A percentile compares a stretch with the other conserved stretches of the same genome.
Conservation (phyloP, 2,113 vertebrate genomes). For the Jaculus jaculus region DNA sequence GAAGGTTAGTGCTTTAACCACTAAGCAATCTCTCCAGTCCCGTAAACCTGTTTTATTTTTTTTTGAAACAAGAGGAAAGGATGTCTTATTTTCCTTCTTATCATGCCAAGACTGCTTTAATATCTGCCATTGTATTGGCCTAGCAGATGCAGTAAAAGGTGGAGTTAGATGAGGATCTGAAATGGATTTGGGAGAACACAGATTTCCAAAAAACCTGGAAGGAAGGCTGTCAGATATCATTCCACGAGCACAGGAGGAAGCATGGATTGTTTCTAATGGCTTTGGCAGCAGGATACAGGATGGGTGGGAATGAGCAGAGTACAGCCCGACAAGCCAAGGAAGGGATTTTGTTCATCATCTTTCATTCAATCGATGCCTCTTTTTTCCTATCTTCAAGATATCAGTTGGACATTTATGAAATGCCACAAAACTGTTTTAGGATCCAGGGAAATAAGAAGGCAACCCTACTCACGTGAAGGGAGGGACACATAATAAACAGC, state of each 20-base stretch:
- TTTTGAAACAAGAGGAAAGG: background rate
- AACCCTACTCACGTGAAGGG: background rate
- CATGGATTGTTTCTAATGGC: background rate
- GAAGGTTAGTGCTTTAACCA: too few relatives aligned
- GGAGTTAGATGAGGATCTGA: background rate
- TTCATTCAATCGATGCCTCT: background rate
- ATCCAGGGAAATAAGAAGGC: background rate
- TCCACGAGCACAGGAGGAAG: too few relatives aligned
- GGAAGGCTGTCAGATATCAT: background rate
- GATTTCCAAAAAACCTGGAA: background rate
- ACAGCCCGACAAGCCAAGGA: background rate
- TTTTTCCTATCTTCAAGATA: background rate
- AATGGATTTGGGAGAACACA: constrained; percentile 9
- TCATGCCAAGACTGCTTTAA: background rate
- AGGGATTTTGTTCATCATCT: background rate
- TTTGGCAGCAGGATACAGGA: background rate
- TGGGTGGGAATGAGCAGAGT: background rate
- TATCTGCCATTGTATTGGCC: background rate
- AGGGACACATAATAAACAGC: background rate
- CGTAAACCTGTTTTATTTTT: too few relatives aligned
- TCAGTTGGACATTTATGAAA: background rate
- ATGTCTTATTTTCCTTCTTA: background rate
- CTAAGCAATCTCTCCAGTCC: too few relatives aligned
- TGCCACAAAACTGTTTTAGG: background rate
- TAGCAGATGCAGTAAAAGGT: background rate